Percentiles rank a stretch among this genome's conserved stretches.
Conservation (phyloP, 2,888 invertebrate species). For the Halictus ligatus region DNA sequence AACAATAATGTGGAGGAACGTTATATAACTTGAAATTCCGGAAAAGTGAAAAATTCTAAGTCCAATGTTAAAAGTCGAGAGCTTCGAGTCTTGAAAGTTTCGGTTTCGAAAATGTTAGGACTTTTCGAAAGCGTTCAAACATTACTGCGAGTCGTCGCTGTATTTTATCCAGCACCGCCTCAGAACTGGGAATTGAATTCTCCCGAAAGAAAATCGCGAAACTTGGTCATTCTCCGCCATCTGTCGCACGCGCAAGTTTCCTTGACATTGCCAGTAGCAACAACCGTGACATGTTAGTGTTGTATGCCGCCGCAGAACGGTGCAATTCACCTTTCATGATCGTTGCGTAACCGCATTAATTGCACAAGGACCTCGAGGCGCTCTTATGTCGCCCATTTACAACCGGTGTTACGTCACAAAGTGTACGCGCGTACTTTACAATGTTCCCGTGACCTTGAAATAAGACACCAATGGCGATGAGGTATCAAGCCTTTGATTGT, state of each 20-base stretch:
- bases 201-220: background rate
- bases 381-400: conserved; percentile 56
- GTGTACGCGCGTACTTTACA: conserved; percentile 33
- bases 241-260: background rate
- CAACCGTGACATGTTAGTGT: conserved; percentile 39
- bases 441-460: conserved; percentile 64
- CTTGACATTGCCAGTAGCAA: conserved; percentile 44
- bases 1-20: background rate
- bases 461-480: conserved; percentile 61
- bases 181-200: background rate
- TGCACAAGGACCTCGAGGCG: conserved; percentile 50
- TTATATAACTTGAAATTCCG: background rate
- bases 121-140: too few relatives aligned
- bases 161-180: too few relatives aligned
- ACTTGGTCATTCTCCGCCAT: background rate
- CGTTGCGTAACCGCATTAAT: conserved; percentile 58
- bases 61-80: too few relatives aligned
- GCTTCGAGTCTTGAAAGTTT: too few relatives aligned
- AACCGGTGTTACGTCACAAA: conserved; percentile 55
- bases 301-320: background rate
- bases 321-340: conserved; percentile 42
- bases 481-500: background rate
- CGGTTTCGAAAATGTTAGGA: too few relatives aligned
- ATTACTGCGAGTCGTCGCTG: too few relatives aligned
- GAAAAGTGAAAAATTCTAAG: background rate